These are phyloP conservation scores for Plotosus lineatus DNA, from an alignment of 2,113 vertebrate species.

Conservation along the genomic window DNA sequence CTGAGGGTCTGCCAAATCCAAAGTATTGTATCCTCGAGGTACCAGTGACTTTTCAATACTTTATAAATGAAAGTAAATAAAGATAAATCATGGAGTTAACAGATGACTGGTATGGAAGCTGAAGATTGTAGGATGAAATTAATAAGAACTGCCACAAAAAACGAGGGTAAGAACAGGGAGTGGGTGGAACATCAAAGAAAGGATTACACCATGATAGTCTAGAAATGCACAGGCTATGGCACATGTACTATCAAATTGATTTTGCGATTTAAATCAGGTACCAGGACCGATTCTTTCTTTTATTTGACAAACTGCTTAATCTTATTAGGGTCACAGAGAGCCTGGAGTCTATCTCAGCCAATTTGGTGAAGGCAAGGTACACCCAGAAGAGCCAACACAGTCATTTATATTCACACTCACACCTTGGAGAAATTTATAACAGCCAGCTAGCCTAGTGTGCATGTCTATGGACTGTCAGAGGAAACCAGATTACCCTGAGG, in stretches of 20 bases:
- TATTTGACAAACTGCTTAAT: too few species aligned
- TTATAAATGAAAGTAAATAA: not conserved
- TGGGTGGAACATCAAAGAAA: conserved; percentile 64
- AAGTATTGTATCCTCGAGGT: not conserved
- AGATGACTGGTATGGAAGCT: conserved; percentile 21
- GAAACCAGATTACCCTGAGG: too few species aligned
- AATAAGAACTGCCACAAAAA: conserved; percentile 6
- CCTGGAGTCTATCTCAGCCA: too few species aligned
- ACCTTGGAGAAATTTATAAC: too few species aligned
- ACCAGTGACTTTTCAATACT: not conserved
- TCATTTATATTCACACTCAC: too few species aligned
- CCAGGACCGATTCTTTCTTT: too few species aligned
- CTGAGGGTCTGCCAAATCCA: conserved; percentile 16
- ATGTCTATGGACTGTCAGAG: too few species aligned
- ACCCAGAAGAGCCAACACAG: too few species aligned
- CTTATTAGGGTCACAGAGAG: too few species aligned
- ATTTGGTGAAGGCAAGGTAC: too few species aligned
- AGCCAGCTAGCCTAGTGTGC: too few species aligned
- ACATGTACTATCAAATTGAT: conserved; percentile 49
- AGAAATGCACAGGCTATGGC: conserved; percentile 48
- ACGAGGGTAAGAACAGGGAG: conserved; percentile 52
- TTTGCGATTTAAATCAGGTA: conserved; percentile 34
- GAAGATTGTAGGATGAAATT: conserved; percentile 35
- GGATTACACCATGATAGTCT: conserved; percentile 59
- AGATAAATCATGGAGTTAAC: not conserved